Conservation (phyloP, 2,113 vertebrate species). For the Lonchura striata region DNA sequence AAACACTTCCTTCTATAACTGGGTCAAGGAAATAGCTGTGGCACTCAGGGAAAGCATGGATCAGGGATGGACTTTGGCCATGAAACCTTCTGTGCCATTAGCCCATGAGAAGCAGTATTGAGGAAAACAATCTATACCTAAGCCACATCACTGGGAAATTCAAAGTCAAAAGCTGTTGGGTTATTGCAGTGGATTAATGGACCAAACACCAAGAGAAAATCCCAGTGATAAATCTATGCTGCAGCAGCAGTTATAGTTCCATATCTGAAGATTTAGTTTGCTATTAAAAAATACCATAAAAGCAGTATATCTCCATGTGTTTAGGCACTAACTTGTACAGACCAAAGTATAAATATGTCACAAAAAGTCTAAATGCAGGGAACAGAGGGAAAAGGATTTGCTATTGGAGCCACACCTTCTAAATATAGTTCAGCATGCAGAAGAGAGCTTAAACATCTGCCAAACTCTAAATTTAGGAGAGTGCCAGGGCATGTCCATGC, state of each 20-base stretch:
- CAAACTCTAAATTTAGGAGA: conserved; percentile 28
- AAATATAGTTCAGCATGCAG: neutral
- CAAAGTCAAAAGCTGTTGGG: neutral
- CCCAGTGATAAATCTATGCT: neutral
- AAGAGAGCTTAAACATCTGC: neutral
- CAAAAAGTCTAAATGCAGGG: neutral
- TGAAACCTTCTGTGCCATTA: neutral
- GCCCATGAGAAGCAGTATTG: neutral
- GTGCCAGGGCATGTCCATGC: neutral
- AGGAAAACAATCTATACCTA: neutral
- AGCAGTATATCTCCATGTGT: neutral
- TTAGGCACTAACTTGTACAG: neutral
- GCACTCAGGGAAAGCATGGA: neutral
- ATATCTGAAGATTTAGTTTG: neutral
- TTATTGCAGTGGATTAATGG: neutral
- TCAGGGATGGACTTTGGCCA: neutral
- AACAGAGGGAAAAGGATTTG: neutral
- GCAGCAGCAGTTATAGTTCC: neutral
- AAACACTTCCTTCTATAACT: neutral
- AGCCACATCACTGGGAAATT: neutral
- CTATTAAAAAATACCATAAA: neutral
- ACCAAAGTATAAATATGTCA: neutral
- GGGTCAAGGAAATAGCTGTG: neutral
- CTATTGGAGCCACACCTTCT: neutral
- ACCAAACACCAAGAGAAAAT: neutral